Percentiles rank a stretch among this genome's conserved stretches.
Evolutionary conservation across 2,888 invertebrate genomes (phyloP).

Genomic region (Lasioglossum vierecki): DNA sequence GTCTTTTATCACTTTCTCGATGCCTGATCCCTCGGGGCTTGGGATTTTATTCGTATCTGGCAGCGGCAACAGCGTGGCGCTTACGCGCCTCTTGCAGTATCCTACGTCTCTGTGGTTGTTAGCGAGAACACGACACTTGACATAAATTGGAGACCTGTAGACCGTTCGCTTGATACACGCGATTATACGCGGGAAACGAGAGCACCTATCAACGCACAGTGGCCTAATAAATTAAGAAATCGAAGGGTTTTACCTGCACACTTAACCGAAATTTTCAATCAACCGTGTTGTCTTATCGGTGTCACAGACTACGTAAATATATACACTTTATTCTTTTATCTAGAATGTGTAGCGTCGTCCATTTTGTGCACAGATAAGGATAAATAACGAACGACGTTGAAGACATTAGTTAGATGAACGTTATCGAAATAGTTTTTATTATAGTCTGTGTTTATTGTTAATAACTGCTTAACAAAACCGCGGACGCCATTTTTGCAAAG

Average conservation of each 20-base stretch:
- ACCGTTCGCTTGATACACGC: constrained; percentile 28
- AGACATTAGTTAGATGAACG: too few species aligned
- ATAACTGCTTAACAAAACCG: too few species aligned
- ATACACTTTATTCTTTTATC: too few species aligned
- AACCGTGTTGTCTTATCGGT: not conserved
- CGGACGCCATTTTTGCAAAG: too few species aligned
- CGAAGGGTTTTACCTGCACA: not conserved
- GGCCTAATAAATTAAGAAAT: constrained; percentile 8
- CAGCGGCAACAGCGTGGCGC: not conserved
- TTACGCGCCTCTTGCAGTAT: constrained; percentile 16
- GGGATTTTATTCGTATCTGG: constrained; percentile 17
- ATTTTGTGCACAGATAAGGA: too few species aligned
- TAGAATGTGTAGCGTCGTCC: too few species aligned
- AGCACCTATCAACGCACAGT: constrained; percentile 21
- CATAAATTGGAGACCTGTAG: constrained; percentile 29
- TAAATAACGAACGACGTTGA: too few species aligned
- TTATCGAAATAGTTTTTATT: too few species aligned
- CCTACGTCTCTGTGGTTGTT: constrained; percentile 16
- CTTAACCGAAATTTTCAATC: not conserved
- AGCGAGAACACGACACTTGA: constrained; percentile 47
- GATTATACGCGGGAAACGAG: constrained; percentile 19
- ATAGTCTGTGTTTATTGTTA: too few species aligned
- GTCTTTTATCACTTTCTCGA: constrained; percentile 53
- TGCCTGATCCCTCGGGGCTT: constrained; percentile 26
- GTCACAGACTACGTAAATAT: too few species aligned